Evolutionary conservation across 2,888 invertebrate genomes (phyloP).

Genomic region (Sericinus montela): DNA sequence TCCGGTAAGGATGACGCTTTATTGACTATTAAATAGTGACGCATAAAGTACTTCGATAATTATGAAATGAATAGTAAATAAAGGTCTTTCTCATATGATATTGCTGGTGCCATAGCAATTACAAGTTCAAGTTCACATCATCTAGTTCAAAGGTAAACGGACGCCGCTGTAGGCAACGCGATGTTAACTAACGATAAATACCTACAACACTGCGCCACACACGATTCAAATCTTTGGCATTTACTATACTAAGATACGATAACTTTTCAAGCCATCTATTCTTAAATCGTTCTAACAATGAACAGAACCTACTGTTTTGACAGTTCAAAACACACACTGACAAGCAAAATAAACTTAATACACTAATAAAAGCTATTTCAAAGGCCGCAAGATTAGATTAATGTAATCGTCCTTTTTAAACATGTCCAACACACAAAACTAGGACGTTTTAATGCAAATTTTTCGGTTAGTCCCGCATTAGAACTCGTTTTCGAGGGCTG

Average conservation of each 20-base stretch:
- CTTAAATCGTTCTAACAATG: slow-evolving; percentile 1
- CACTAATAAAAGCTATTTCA: background rate
- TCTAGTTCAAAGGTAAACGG: slow-evolving; percentile 46
- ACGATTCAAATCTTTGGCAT: slow-evolving; percentile 6
- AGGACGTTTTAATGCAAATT: slow-evolving; percentile 39
- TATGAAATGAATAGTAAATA: too few species aligned
- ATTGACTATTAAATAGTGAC: slow-evolving; percentile 15
- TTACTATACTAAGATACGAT: slow-evolving; percentile 13
- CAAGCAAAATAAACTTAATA: slow-evolving; percentile 3
- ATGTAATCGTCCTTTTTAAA: slow-evolving; percentile 27
- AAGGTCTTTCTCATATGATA: background rate
- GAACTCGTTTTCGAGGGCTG: slow-evolving; percentile 23
- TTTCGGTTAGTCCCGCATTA: slow-evolving; percentile 24
- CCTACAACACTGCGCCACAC: slow-evolving; percentile 15
- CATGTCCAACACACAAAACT: slow-evolving; percentile 6
- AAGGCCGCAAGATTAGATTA: background rate
- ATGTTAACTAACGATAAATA: slow-evolving; percentile 36
- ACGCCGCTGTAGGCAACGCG: slow-evolving; percentile 27
- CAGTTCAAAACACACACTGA: background rate
- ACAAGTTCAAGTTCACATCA: slow-evolving; percentile 42
- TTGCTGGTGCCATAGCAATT: background rate
- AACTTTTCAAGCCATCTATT: slow-evolving; percentile 2
- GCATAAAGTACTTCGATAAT: background rate
- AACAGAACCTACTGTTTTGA: slow-evolving; percentile 5
- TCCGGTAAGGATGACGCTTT: slow-evolving; percentile 11